Percentiles rank a stretch among this genome's conserved stretches.
These are phyloP conservation scores for Camponotus fellah DNA, from an alignment of 2,888 invertebrate genomes.

Conservation along the genomic window DNA sequence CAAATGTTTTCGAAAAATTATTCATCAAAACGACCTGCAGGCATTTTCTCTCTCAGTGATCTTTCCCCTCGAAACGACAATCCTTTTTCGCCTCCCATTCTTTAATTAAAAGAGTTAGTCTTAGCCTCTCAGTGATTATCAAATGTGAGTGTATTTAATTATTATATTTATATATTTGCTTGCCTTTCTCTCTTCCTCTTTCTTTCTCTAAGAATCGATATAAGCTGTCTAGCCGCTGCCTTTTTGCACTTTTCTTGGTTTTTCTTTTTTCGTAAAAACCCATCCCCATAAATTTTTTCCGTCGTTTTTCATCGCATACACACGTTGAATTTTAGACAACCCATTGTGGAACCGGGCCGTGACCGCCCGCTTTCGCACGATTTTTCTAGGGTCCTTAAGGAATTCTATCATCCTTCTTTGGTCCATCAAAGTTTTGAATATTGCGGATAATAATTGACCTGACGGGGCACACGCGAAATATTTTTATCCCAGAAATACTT, in stretches of 20 bases:
- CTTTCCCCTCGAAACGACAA: slow-evolving; percentile 35
- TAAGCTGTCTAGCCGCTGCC: slow-evolving; percentile 85
- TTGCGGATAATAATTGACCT: slow-evolving; percentile 68
- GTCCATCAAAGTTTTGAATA: slow-evolving; percentile 72
- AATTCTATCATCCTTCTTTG: slow-evolving; percentile 67
- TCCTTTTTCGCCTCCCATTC: slow-evolving; percentile 49
- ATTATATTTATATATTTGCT: slow-evolving; percentile 62
- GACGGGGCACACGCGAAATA: slow-evolving; percentile 55
- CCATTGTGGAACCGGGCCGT: slow-evolving; percentile 59
- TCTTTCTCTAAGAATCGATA: slow-evolving; percentile 74
- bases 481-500: slow-evolving; percentile 57
- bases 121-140: slow-evolving; percentile 86
- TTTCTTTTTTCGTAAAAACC: slow-evolving; percentile 26
- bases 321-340: slow-evolving; percentile 58
- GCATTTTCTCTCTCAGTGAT: slow-evolving; percentile 52
- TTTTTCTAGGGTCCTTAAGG: slow-evolving; percentile 15
- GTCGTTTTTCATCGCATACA: slow-evolving; percentile 8
- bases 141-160: slow-evolving; percentile 83
- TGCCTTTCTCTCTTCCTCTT: slow-evolving; percentile 68
- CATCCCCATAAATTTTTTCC: neutral
- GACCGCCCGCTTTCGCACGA: slow-evolving; percentile 22
- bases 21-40: slow-evolving; percentile 19
- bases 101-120: slow-evolving; percentile 84
- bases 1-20: slow-evolving; percentile 8
- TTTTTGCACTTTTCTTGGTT: slow-evolving; percentile 65